Conservation (phyloP, 2,797 vertebrate genomes). For the Pelochelys cantorii region DNA sequence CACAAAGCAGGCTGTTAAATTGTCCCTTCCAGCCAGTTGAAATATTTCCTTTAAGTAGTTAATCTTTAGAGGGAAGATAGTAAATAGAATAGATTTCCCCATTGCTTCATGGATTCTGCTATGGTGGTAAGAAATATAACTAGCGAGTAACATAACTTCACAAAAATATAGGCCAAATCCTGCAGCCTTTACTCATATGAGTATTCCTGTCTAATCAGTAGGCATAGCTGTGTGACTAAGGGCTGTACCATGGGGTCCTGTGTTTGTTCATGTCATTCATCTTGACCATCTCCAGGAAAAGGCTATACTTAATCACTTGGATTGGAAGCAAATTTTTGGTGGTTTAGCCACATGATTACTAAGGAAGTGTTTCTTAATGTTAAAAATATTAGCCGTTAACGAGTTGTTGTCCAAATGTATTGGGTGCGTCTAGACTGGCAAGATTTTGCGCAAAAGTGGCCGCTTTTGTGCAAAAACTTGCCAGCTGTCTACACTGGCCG, state of each 20-base stretch:
- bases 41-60: not conserved
- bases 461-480: no score
- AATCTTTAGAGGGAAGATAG: not conserved
- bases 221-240: not conserved
- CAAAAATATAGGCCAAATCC: not conserved
- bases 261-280: not conserved
- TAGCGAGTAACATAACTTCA: not conserved
- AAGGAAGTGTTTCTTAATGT: not conserved
- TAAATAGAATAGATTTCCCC: not conserved
- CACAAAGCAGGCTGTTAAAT: not conserved
- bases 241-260: not conserved
- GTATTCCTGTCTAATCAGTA: not conserved
- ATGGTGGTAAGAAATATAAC: not conserved
- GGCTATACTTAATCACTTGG: not conserved
- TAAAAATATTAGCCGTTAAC: not conserved
- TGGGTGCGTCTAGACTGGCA: no score
- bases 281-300: not conserved
- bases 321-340: not conserved
- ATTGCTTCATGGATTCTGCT: not conserved
- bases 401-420: not conserved
- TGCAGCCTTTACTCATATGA: not conserved
- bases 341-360: not conserved
- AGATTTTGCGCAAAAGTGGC: no score
- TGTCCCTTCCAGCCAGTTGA: not conserved
- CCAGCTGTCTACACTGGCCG: no score